Base-by-base conservation (phyloP, 1,140 invertebrate genomes). In the Brachionus plicatilis region DNA sequence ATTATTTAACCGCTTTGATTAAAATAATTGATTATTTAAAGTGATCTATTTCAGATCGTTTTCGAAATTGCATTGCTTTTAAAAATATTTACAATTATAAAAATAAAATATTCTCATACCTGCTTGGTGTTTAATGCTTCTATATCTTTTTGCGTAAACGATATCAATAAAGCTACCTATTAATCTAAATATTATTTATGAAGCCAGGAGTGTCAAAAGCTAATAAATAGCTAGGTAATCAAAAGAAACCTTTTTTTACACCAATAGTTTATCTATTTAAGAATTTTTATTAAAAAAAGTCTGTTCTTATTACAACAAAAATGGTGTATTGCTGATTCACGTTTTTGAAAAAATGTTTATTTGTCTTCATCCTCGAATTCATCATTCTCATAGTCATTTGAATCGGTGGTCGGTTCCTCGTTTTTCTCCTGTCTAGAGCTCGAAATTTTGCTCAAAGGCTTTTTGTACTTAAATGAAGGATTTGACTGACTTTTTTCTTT, bases 401-500 rank as follows among this genome's bases (percentile, higher is more conserved):
- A 65, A 29, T 82, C 65, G n/a, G 27, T 33, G n/a, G 45, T 33
- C 3, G 24, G 14, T n/a, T 80, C 47, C 1, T 80, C 17, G 7
- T 37, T 68, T 3, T 60, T 43, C 20, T 82, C 53, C 41, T 68
- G 8, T 65, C 37, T 37, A 20, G 24, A 37, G 20, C 17, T 68
- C 7, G 37, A 43, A 24, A 68, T 47, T 65, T 82, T 82, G n/a
- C 60, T 24, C 50, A 47, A 65, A 65, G 53, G 53, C 79, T 82
- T 60, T 68, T 68, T 68, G 24, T 68, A 33, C 12, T 82, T 60
- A 20, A 60, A 60, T 24, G 20, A 65, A 20, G 79, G 79, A 68
- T 82, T 68, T 56, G 79, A 82, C 43, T 27, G n/a, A 33, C 50
- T 43, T 43, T 20, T 82, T 37, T 86, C 86, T 72, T 86, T 85